Evolutionary conservation across 2,113 vertebrate species (phyloP).

Genomic region (Amazona guildingii): DNA sequence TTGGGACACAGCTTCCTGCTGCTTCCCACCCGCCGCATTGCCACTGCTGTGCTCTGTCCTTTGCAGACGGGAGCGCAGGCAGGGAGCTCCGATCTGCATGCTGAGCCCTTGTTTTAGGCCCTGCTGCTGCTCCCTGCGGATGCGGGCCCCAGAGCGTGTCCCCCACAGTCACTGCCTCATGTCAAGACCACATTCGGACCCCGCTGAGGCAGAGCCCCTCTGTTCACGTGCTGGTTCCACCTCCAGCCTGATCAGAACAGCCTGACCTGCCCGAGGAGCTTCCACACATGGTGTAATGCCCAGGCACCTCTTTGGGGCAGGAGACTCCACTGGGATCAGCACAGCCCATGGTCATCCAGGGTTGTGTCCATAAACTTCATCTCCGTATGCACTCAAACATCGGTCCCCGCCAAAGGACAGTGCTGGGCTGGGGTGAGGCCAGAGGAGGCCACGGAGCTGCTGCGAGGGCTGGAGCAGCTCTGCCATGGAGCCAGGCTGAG

Average conservation of each 20-base stretch:
- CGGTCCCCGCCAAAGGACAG: background rate
- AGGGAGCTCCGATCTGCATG: accelerated
- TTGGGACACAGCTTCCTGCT: constrained; percentile 7
- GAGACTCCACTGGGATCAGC: background rate
- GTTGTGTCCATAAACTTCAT: background rate
- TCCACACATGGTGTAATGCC: accelerated
- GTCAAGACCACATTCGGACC: accelerated
- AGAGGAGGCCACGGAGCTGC: background rate
- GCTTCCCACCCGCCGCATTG: background rate
- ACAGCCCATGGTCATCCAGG: accelerated
- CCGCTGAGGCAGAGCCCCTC: background rate
- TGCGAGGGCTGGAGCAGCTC: background rate
- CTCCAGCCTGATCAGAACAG: background rate
- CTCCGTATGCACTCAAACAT: background rate
- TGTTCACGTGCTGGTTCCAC: background rate
- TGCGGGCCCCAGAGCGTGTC: background rate
- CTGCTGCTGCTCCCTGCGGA: background rate
- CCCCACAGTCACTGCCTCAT: background rate
- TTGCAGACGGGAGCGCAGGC: background rate
- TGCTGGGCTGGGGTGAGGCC: background rate
- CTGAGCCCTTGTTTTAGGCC: too few species aligned
- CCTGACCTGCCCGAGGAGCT: background rate
- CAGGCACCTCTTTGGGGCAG: accelerated
- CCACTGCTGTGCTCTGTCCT: background rate
- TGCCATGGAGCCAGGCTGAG: background rate